Evolutionary conservation across 64 coral and sea anemone genomes (phyloP).

Genomic region (Trachythela sp.): DNA sequence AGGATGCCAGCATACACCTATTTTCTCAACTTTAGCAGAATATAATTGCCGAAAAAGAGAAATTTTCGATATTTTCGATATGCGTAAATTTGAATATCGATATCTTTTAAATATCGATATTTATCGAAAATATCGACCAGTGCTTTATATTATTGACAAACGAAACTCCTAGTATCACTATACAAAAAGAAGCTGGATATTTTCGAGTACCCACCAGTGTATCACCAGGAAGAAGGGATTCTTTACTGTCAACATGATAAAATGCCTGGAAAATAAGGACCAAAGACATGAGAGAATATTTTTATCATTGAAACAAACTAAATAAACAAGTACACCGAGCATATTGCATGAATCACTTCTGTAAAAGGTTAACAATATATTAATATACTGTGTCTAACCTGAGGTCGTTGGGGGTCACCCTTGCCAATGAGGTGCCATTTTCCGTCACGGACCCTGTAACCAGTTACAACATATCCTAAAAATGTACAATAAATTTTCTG

Average conservation of each 20-base stretch:
- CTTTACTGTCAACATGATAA: conserved; percentile 45
- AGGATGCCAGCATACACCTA: no score
- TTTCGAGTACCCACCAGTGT: conserved; percentile 44
- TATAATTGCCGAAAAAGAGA: no score
- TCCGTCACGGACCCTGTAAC: conserved; percentile 66
- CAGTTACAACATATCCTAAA: conserved; percentile 71
- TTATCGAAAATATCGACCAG: no score
- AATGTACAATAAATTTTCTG: not conserved
- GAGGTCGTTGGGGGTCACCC: conserved; percentile 72
- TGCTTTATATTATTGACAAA: no score
- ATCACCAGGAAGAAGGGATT: conserved; percentile 38
- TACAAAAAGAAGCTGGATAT: not conserved
- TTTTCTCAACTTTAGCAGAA: no score
- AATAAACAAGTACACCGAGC: not conserved
- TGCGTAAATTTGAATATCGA: no score
- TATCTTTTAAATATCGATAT: no score
- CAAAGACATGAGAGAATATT: not conserved
- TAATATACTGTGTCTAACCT: conserved; percentile 31
- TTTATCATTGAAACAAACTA: not conserved
- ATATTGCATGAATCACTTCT: not conserved
- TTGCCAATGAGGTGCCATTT: conserved; percentile 81
- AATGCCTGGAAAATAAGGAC: conserved; percentile 49
- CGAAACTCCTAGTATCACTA: no score
- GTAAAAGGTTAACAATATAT: not conserved
- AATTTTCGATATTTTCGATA: no score